Percentiles rank a stretch among this genome's conserved stretches.
Conservation (phyloP, 2,113 vertebrate genomes). For the Gavia stellata region DNA sequence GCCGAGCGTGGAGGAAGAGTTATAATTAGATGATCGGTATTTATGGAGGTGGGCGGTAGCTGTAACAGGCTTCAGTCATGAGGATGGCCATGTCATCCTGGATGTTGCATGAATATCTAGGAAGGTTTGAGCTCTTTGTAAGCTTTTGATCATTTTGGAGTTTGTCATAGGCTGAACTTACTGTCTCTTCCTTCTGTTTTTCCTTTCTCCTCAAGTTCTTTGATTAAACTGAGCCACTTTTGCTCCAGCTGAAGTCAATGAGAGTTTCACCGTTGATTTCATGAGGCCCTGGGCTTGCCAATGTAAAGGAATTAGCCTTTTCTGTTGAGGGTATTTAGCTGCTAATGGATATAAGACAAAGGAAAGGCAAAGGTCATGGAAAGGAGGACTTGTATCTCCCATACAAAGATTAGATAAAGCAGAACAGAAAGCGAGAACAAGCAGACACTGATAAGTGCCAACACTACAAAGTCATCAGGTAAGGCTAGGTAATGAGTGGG, state of each 20-base stretch:
- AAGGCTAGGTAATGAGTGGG: background rate
- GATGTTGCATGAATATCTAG: background rate
- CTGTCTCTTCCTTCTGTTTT: background rate
- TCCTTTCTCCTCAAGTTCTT: background rate
- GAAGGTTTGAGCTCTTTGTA: background rate
- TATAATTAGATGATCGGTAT: background rate
- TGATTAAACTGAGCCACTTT: background rate
- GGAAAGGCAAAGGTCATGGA: background rate
- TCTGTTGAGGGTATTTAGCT: background rate
- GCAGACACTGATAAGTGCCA: background rate
- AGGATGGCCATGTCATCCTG: background rate
- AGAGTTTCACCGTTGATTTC: conserved; percentile 32
- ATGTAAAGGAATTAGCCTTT: conserved; percentile 12
- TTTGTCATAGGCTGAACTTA: background rate
- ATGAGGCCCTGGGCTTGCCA: background rate
- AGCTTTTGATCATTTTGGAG: conserved; percentile 8
- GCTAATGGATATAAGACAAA: background rate
- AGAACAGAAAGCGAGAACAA: background rate
- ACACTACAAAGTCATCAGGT: background rate
- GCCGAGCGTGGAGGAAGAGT: background rate
- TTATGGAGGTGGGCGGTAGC: background rate
- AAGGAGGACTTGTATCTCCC: background rate
- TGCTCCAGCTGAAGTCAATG: background rate
- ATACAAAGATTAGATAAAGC: background rate
- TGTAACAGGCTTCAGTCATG: background rate